A percentile compares a stretch with the other conserved stretches of the same genome.
Conservation (phyloP, 1,140 invertebrate genomes). For the Dysdera silvatica region DNA sequence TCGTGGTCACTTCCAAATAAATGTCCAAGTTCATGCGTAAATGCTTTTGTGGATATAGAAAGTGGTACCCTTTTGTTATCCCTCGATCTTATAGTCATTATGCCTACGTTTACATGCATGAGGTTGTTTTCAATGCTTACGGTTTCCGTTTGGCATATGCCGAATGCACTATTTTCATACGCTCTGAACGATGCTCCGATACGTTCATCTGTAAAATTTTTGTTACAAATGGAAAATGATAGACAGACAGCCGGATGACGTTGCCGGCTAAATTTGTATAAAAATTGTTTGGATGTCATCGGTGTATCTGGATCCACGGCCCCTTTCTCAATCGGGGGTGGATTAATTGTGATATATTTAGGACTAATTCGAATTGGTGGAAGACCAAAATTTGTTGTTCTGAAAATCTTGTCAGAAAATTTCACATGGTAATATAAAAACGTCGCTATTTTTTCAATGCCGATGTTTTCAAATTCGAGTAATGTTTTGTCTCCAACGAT, state of each 20-base stretch:
- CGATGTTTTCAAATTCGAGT: too few species aligned
- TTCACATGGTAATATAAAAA: conserved; percentile 10
- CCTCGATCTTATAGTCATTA: not conserved
- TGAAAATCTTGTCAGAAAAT: conserved; percentile 1
- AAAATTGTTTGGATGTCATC: not conserved
- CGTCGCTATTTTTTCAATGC: too few species aligned
- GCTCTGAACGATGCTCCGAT: conserved; percentile 3
- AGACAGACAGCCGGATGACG: conserved; percentile 3
- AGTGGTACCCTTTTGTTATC: not conserved
- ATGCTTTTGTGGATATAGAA: not conserved
- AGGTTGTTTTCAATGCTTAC: not conserved
- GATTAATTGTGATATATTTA: not conserved
- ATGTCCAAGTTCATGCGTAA: conserved; percentile 15
- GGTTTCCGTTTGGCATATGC: conserved; percentile 9
- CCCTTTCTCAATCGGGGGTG: not conserved
- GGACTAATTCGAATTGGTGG: not conserved
- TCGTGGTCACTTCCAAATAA: conserved; percentile 19
- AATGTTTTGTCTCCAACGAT: too few species aligned
- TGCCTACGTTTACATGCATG: not conserved
- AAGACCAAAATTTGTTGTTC: conserved; percentile 4
- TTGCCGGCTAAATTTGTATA: not conserved
- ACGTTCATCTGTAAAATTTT: not conserved
- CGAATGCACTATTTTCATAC: not conserved
- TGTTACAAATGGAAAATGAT: not conserved
- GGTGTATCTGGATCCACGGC: not conserved